Conservation (phyloP, 2,113 vertebrate genomes). For the Macrotis lagotis region DNA sequence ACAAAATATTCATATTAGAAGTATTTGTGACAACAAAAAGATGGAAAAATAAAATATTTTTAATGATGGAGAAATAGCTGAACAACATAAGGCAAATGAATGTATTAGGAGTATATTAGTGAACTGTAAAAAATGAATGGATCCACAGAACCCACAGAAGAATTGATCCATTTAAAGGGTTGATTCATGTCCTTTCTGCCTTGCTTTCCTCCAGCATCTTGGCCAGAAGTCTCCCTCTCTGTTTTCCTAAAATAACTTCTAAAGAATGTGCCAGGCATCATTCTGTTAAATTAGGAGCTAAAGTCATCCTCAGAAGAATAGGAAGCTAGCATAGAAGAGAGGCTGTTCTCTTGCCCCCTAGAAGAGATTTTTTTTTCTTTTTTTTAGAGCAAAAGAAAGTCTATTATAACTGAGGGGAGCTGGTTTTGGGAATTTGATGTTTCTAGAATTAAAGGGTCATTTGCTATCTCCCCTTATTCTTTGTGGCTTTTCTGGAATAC, state of each 20-base stretch:
- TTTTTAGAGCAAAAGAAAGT: not conserved
- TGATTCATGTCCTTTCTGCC: no score
- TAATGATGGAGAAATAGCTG: no score
- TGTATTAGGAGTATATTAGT: no score
- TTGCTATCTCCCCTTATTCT: not conserved
- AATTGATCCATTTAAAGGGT: no score
- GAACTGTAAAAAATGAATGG: no score
- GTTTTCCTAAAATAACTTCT: not conserved
- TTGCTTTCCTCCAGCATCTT: no score
- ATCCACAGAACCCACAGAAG: no score
- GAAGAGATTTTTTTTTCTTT: not conserved
- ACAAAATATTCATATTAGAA: not conserved
- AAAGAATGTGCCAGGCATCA: not conserved
- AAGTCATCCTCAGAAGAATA: not conserved
- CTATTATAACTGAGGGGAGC: not conserved
- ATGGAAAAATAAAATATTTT: no score
- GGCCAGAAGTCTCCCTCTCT: no score
- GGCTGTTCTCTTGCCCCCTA: not conserved
- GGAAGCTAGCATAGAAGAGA: not conserved
- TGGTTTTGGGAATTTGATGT: not conserved
- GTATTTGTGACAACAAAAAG: no score
- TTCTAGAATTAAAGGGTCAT: not conserved
- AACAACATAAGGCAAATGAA: no score
- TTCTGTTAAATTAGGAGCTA: not conserved
- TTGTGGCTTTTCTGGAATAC: not conserved